phyloP scores from a whole-genome alignment of 2,797 vertebrate species.

The Sebastes nivosus region DNA sequence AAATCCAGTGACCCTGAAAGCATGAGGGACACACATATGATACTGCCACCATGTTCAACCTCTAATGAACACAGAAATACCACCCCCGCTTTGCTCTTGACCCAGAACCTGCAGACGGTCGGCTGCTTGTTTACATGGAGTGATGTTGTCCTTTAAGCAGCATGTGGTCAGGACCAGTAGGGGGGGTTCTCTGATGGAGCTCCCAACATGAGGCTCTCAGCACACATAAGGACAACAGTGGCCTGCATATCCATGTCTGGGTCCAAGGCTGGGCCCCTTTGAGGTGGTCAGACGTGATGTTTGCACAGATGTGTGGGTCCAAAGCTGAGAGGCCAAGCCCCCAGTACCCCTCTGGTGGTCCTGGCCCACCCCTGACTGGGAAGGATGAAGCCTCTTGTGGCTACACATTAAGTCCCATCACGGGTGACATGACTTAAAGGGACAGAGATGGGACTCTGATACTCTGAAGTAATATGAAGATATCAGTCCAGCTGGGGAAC shows the following conservation, averaged over 20 bases:
- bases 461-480: constrained; percentile 39
- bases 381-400: constrained; percentile 50
- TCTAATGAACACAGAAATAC: constrained; percentile 13
- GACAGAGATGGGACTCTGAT: constrained; percentile 49
- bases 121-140: constrained; percentile 68
- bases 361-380: constrained; percentile 38
- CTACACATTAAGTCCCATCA: constrained; percentile 55
- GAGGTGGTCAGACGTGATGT: constrained; percentile 86
- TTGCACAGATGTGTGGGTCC: constrained; percentile 92
- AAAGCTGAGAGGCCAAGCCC: constrained; percentile 57
- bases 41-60: not conserved
- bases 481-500: constrained; percentile 37
- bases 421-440: constrained; percentile 62
- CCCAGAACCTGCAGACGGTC: constrained; percentile 48
- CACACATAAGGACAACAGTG: constrained; percentile 52
- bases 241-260: constrained; percentile 67
- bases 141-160: constrained; percentile 65
- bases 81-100: constrained; percentile 36
- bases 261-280: constrained; percentile 83
- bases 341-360: constrained; percentile 63
- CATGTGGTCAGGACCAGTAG: constrained; percentile 45
- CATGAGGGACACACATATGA: constrained; percentile 14
- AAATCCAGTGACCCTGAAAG: constrained; percentile 31
- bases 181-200: constrained; percentile 28
- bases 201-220: constrained; percentile 46